A percentile compares a stretch with the other conserved stretches of the same genome.
Conservation (phyloP, 2,888 invertebrate species). For the Drosophila bunnanda region DNA sequence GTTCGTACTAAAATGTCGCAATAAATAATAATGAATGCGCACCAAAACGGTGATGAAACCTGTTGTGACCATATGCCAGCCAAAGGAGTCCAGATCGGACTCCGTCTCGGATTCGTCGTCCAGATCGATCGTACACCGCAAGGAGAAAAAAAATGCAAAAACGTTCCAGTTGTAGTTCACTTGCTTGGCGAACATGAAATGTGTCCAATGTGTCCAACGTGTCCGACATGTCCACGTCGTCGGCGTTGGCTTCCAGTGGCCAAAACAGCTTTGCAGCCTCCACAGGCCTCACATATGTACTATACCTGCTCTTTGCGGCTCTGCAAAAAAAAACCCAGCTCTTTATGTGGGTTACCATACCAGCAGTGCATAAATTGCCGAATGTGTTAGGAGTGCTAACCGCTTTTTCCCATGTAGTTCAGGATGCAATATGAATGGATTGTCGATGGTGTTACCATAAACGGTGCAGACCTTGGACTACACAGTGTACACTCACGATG, state of each 20-base stretch:
- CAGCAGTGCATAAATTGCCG: slow-evolving; percentile 26
- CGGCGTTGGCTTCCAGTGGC: slow-evolving; percentile 23
- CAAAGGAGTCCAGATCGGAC: slow-evolving; percentile 44
- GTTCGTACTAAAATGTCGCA: slow-evolving; percentile 67
- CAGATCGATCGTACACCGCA: slow-evolving; percentile 56
- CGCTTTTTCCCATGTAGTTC: slow-evolving; percentile 39
- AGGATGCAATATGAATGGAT: slow-evolving; percentile 32
- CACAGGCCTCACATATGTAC: slow-evolving; percentile 6
- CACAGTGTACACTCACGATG: not conserved
- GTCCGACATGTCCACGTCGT: slow-evolving; percentile 27
- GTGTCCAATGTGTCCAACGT: slow-evolving; percentile 50
- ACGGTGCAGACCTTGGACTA: slow-evolving; percentile 37
- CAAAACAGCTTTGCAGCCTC: slow-evolving; percentile 15
- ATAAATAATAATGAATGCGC: slow-evolving; percentile 65
- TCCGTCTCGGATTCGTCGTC: slow-evolving; percentile 18
- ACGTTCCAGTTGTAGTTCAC: slow-evolving; percentile 56
- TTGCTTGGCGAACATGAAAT: slow-evolving; percentile 53
- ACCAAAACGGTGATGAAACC: slow-evolving; percentile 71
- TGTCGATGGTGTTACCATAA: slow-evolving; percentile 14
- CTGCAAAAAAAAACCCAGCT: slow-evolving; percentile 24
- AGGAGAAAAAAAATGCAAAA: slow-evolving; percentile 50
- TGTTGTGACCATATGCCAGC: slow-evolving; percentile 69
- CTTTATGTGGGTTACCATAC: slow-evolving; percentile 40
- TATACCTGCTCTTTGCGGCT: slow-evolving; percentile 30
- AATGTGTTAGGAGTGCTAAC: slow-evolving; percentile 38